phyloP scores from a whole-genome alignment of 2,888 invertebrate species.

The Merodon equestris region DNA sequence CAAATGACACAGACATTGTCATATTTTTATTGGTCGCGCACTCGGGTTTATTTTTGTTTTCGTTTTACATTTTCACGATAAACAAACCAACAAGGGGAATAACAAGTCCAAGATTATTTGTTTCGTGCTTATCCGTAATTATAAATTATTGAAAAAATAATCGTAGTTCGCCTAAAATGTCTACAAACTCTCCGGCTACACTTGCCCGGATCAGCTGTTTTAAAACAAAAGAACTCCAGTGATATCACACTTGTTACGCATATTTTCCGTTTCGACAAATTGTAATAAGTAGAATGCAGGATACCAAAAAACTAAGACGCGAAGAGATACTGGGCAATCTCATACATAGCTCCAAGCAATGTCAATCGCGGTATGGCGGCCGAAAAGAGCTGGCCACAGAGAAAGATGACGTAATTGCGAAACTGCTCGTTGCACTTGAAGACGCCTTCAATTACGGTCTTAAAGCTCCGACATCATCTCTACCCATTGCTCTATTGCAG shows the following conservation, averaged over 20 bases:
- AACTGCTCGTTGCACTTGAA: slow-evolving; percentile 87
- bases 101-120: too few species aligned
- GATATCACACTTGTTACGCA: slow-evolving; percentile 20
- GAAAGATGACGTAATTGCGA: slow-evolving; percentile 82
- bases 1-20: too few species aligned
- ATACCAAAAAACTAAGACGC: slow-evolving; percentile 57
- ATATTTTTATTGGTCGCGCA: background rate
- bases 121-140: too few species aligned
- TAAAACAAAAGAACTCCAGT: background rate
- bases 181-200: too few species aligned
- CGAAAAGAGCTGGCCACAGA: slow-evolving; percentile 95
- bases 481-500: slow-evolving; percentile 79
- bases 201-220: slow-evolving; percentile 18
- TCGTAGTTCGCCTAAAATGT: too few species aligned
- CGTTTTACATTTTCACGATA: slow-evolving; percentile 5
- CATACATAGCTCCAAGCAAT: slow-evolving; percentile 77
- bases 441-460: slow-evolving; percentile 89
- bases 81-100: too few species aligned
- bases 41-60: slow-evolving; percentile 4
- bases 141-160: background rate
- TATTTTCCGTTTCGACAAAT: background rate
- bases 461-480: slow-evolving; percentile 81
- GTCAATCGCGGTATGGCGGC: slow-evolving; percentile 91
- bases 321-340: slow-evolving; percentile 76
- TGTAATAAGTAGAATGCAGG: slow-evolving; percentile 30